A percentile compares a stretch with the other conserved stretches of the same genome.
phyloP scores from a whole-genome alignment of 2,888 invertebrate genomes.

The Trissolcus japonicus region DNA sequence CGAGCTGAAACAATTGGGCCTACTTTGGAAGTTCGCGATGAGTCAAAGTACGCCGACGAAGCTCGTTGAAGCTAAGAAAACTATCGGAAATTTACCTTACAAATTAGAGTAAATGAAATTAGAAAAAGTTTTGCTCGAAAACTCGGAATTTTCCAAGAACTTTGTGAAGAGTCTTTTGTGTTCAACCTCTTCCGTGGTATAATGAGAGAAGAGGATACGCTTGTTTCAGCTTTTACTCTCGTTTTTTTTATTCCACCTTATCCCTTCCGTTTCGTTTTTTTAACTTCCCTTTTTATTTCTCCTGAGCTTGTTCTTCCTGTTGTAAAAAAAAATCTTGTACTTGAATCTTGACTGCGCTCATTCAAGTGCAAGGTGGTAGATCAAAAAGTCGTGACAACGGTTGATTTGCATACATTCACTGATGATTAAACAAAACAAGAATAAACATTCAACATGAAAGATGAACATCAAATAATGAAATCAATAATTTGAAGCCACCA shows the following conservation, averaged over 20 bases:
- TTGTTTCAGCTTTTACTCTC: constrained; percentile 46
- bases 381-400: no score
- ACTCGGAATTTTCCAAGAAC: constrained; percentile 66
- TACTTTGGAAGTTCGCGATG: constrained; percentile 63
- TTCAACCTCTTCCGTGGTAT: constrained; percentile 68
- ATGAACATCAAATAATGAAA: no score
- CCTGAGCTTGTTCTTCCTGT: constrained; percentile 26
- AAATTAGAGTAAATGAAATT: constrained; percentile 74
- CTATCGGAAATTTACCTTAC: constrained; percentile 74
- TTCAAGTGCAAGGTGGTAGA: no score
- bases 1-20: constrained; percentile 53
- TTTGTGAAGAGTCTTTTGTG: constrained; percentile 69
- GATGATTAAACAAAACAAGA: no score
- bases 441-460: no score
- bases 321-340: constrained; percentile 14
- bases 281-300: constrained; percentile 37
- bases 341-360: background rate
- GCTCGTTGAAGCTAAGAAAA: constrained; percentile 62
- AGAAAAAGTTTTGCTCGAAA: constrained; percentile 69
- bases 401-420: no score
- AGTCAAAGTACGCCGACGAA: constrained; percentile 64
- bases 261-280: constrained; percentile 27
- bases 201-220: constrained; percentile 68
- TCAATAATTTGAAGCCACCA: no score
- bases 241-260: constrained; percentile 26